A percentile compares a stretch with the other conserved stretches of the same genome.
Conservation (phyloP, 2,888 invertebrate species). For the Pocota personata region DNA sequence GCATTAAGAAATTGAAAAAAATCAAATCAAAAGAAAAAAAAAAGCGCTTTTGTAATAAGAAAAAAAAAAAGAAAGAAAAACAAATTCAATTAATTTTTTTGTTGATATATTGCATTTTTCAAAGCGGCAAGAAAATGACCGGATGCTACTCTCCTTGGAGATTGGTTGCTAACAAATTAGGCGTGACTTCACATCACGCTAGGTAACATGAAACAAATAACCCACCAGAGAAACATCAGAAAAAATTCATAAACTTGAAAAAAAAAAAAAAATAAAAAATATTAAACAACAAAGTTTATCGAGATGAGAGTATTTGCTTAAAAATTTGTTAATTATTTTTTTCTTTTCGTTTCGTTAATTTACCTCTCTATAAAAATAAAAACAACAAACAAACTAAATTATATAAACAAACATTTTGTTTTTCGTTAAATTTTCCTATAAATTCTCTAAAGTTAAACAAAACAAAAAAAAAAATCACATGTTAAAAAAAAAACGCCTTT, state of each 20-base stretch:
- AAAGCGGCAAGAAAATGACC: constrained; percentile 87
- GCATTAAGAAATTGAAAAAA: constrained; percentile 60
- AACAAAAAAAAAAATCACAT: constrained; percentile 20
- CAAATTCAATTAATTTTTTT: constrained; percentile 70
- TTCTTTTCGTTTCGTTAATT: constrained; percentile 59
- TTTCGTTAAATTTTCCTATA: constrained; percentile 51
- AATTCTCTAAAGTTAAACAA: constrained; percentile 53
- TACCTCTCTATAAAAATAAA: constrained; percentile 31
- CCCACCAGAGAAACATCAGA: constrained; percentile 69
- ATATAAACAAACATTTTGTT: neutral
- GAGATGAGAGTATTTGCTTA: constrained; percentile 65
- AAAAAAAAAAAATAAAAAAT: constrained; percentile 53
- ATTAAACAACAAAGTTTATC: constrained; percentile 57
- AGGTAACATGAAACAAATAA: constrained; percentile 76
- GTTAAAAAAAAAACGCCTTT: constrained; percentile 36
- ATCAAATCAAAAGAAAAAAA: constrained; percentile 43
- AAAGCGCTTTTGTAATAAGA: constrained; percentile 58
- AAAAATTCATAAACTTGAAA: constrained; percentile 56
- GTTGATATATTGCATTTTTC: constrained; percentile 75
- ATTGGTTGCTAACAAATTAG: constrained; percentile 96
- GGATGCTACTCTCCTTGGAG: constrained; percentile 96
- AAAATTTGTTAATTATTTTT: constrained; percentile 50
- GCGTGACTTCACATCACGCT: constrained; percentile 88
- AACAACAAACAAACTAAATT: constrained; percentile 23
- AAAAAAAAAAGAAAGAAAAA: constrained; percentile 60